phyloP scores from a whole-genome alignment of 2,888 invertebrate species.

The Hydropsyche betteni region DNA sequence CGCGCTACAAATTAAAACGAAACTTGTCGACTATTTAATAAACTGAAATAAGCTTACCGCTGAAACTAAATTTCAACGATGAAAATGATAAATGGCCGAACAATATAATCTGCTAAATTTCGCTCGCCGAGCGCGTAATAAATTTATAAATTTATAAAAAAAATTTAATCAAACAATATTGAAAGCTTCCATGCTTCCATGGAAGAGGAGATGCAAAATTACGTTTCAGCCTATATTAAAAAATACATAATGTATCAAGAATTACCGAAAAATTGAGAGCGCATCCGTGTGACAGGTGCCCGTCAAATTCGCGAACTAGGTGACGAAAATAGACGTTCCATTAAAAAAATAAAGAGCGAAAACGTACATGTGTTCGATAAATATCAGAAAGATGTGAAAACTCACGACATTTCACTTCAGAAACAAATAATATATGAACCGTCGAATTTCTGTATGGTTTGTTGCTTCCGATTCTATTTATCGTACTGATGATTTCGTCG shows the following conservation, averaged over 20 bases:
- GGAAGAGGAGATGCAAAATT: too few species aligned
- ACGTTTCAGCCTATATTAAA: neutral
- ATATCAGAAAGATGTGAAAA: neutral
- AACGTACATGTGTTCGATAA: conserved; percentile 4
- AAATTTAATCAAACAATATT: too few species aligned
- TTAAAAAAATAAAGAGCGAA: conserved; percentile 1
- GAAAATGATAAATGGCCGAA: too few species aligned
- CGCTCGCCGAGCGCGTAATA: too few species aligned
- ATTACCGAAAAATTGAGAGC: neutral
- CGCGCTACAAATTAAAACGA: neutral
- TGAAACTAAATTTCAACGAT: too few species aligned
- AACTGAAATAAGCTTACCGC: neutral
- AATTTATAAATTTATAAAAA: too few species aligned
- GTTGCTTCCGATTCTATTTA: neutral
- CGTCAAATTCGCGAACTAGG: conserved; percentile 5
- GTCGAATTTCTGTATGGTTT: too few species aligned
- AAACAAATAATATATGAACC: too few species aligned
- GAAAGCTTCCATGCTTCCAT: too few species aligned
- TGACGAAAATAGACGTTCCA: neutral
- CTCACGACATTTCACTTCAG: too few species aligned
- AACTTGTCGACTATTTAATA: neutral
- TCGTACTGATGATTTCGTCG: neutral
- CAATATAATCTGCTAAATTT: too few species aligned
- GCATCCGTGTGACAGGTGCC: neutral
- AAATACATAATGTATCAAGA: neutral